Evolutionary conservation across 2,113 vertebrate genomes (phyloP), one percentile per base, ranked within the genome.

Genomic region (Equus quagga): DNA sequence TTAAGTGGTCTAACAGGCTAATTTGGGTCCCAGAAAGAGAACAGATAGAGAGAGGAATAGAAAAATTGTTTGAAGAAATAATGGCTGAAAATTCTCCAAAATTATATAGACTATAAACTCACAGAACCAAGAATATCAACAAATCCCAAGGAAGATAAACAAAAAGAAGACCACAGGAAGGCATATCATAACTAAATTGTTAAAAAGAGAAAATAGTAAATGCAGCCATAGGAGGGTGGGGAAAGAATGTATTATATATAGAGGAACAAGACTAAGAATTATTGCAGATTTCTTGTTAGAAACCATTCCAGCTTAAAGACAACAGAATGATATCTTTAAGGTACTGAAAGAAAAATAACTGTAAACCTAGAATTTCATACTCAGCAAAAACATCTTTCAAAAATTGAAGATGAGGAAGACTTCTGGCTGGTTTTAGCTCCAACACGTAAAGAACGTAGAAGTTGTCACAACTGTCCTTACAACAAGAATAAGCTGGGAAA

Each of bases 41-140:
- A 69, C 17, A 51, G 7, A 92, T 31, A 56, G 33, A 51, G 23
- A 3, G 23, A 93, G 11, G 44, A 96, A 89, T 28, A 70, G 9
- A 93, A 97, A 96, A 89, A 33, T 54, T 67, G 95, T 82, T 89
- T 86, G 79, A 46, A 90, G 31, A 94, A 86, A 86, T 85, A 89
- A 88, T 67, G 26, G 41, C 7, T 73, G 41, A 84, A 92, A 79
- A 19, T 1, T 84, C 75, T 91, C 33, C 58, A 73, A 96, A 79
- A 84, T 76, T 67, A 83, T 33, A 2, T 15, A 90, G 89, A 87
- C 62, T 94, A 46, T 65, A 88, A 73, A 41, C 3, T 9, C 24
- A 86, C 33, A 97, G 31, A 91, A 95, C 19, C 76, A 96, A 97
- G 36, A 89, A 85, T 81, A 89, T 81, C 73, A 89, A 79, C 31